Conservation (phyloP, 2,797 vertebrate genomes). For the Agapornis canus region DNA sequence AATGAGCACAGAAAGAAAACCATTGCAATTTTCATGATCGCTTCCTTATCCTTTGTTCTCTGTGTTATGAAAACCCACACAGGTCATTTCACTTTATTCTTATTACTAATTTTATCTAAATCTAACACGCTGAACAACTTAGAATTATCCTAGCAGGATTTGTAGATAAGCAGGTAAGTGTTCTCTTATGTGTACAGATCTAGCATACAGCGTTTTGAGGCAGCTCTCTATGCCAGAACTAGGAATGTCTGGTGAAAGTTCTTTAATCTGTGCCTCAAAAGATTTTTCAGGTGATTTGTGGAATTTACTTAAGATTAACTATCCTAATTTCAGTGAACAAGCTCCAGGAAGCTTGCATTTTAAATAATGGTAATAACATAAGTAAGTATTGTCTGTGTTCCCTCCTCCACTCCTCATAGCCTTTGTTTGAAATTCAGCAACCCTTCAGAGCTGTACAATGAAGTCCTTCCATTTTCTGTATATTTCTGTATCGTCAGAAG, state of each 20-base stretch:
- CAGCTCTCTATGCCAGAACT: neutral
- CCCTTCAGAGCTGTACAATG: neutral
- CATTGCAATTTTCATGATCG: neutral
- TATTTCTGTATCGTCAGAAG: neutral
- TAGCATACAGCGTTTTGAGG: neutral
- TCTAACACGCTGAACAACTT: neutral
- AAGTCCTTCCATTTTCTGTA: neutral
- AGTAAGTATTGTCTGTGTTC: neutral
- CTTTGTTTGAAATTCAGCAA: neutral
- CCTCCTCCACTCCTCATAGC: neutral
- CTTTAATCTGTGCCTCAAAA: neutral
- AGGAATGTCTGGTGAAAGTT: neutral
- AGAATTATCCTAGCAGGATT: neutral
- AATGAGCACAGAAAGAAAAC: neutral
- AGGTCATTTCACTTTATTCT: neutral
- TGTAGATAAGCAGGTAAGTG: neutral
- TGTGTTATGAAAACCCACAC: neutral
- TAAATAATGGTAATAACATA: neutral
- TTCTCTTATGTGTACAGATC: neutral
- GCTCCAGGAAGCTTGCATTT: neutral
- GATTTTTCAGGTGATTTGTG: conserved; percentile 7
- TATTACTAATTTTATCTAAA: neutral
- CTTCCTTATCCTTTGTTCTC: neutral
- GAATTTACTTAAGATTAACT: conserved; percentile 15
- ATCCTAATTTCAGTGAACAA: neutral